These are phyloP conservation scores for Chromoteleia sp. DNA, from an alignment of 2,888 invertebrate species.

Conservation along the genomic window DNA sequence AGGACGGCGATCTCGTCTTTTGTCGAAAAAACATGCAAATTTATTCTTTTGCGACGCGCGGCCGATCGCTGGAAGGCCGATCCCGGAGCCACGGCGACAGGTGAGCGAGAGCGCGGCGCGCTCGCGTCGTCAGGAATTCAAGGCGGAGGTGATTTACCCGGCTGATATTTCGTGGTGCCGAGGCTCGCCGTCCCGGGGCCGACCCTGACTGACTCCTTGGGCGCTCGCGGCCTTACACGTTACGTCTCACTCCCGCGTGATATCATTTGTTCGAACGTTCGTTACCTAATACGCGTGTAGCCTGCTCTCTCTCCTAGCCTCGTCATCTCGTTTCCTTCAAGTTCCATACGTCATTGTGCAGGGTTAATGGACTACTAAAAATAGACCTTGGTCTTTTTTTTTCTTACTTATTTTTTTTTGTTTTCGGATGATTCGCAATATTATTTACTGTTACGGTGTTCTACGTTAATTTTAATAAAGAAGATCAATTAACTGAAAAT, in stretches of 20 bases:
- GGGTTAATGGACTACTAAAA: constrained; percentile 51
- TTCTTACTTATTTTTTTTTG: not conserved
- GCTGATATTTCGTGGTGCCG: constrained; percentile 76
- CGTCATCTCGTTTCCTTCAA: constrained; percentile 5
- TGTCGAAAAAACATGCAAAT: constrained; percentile 80
- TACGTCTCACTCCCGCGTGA: constrained; percentile 56
- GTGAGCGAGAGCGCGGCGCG: constrained; percentile 73
- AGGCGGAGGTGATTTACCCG: constrained; percentile 81
- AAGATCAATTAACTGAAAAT: no score
- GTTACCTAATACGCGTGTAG: constrained; percentile 48
- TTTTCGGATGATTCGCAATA: not conserved
- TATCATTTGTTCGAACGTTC: constrained; percentile 69
- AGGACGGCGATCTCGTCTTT: constrained; percentile 79
- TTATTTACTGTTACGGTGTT: no score
- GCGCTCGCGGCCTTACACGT: constrained; percentile 38
- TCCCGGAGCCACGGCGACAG: constrained; percentile 74
- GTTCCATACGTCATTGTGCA: constrained; percentile 16
- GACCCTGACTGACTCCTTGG: constrained; percentile 49
- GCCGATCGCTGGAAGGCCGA: constrained; percentile 77
- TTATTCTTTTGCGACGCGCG: constrained; percentile 78
- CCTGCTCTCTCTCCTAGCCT: not conserved
- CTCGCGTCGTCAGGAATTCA: constrained; percentile 71
- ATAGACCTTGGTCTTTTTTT: constrained; percentile 15
- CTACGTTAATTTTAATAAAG: no score
- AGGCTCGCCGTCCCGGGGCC: constrained; percentile 59